phyloP scores from a whole-genome alignment of 2,888 invertebrate genomes.

The Plagodis pulveraria region DNA sequence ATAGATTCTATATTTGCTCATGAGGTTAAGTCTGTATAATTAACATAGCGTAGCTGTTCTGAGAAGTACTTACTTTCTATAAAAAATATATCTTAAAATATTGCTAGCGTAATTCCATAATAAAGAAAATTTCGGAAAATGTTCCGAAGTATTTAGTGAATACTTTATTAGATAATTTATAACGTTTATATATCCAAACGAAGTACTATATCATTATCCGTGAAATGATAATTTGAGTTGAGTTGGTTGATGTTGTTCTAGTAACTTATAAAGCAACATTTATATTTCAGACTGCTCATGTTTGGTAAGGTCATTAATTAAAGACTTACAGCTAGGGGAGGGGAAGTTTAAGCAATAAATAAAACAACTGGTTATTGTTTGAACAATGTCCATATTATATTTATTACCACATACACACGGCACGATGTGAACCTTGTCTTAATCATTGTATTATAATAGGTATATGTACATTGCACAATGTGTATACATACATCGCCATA shows the following conservation, averaged over 20 bases:
- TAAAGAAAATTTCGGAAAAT: too few relatives aligned
- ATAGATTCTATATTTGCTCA: too few relatives aligned
- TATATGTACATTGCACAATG: conserved; percentile 90
- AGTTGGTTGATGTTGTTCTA: not conserved
- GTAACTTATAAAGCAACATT: not conserved
- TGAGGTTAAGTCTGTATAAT: too few relatives aligned
- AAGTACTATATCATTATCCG: too few relatives aligned
- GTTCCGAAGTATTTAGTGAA: too few relatives aligned
- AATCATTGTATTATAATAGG: conserved; percentile 90
- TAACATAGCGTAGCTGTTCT: too few relatives aligned
- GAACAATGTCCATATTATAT: conserved; percentile 95
- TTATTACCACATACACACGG: conserved; percentile 95
- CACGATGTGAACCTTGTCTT: conserved; percentile 96
- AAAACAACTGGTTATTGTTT: conserved; percentile 87
- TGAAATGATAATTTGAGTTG: too few relatives aligned
- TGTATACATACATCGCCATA: conserved; percentile 89
- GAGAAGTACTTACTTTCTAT: too few relatives aligned
- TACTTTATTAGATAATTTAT: too few relatives aligned
- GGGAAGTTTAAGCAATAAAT: conserved; percentile 54
- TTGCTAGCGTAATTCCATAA: too few relatives aligned
- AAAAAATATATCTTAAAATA: too few relatives aligned
- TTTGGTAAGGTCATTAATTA: conserved; percentile 23
- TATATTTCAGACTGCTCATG: not conserved
- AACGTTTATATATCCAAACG: too few relatives aligned
- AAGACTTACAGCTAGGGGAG: conserved; percentile 29